Evolutionary conservation across 2,888 invertebrate genomes (phyloP).

Genomic region (Ceraclea dissimilis): DNA sequence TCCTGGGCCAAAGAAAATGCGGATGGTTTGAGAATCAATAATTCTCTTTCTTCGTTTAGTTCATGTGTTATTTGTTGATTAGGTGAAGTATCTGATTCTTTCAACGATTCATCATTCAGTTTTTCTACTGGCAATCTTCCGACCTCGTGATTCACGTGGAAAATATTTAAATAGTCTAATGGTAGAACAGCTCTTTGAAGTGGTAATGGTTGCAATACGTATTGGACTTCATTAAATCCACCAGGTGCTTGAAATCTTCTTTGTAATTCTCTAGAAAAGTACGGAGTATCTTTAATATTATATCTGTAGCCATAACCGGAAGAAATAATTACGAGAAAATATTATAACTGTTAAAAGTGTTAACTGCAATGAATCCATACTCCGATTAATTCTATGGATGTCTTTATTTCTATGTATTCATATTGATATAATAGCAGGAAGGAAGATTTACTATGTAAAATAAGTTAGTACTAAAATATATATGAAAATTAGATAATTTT

Average conservation of each 20-base stretch:
- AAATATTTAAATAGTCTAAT: background rate
- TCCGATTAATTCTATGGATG: too few species aligned
- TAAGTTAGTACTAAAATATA: too few species aligned
- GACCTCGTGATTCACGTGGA: background rate
- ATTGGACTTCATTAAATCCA: background rate
- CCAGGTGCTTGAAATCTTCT: background rate
- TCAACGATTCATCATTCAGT: background rate
- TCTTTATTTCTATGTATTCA: too few species aligned
- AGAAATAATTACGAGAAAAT: too few species aligned
- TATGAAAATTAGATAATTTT: too few species aligned
- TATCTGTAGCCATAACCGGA: too few species aligned
- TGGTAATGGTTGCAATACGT: background rate
- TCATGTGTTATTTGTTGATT: background rate
- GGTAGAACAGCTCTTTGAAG: background rate
- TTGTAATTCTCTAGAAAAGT: background rate
- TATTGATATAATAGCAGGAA: too few species aligned
- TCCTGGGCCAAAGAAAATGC: constrained; percentile 59
- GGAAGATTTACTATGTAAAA: too few species aligned
- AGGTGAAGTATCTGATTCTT: background rate
- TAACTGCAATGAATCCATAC: too few species aligned
- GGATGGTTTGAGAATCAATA: constrained; percentile 53
- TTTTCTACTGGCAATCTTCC: background rate
- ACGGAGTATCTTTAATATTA: background rate
- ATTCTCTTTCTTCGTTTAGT: background rate
- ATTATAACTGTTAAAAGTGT: too few species aligned